These are phyloP conservation scores for Hemiscyllium ocellatum DNA, from an alignment of 2,113 vertebrate species.

Conservation along the genomic window DNA sequence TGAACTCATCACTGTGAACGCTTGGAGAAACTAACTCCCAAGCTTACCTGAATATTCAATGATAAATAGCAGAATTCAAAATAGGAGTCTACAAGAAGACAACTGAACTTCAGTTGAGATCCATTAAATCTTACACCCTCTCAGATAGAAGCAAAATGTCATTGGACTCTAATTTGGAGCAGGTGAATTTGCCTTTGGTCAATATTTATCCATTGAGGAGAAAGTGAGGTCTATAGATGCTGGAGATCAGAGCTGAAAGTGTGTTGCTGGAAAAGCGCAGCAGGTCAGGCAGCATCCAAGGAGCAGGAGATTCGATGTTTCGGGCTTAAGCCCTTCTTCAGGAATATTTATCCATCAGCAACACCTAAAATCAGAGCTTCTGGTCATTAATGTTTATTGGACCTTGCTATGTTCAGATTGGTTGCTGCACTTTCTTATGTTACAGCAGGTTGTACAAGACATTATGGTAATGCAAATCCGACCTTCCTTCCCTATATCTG, in stretches of 20 bases:
- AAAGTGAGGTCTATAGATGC: too few relatives aligned
- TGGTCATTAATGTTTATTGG: background rate
- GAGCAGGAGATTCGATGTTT: too few relatives aligned
- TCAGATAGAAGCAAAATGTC: background rate
- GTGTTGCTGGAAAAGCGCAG: too few relatives aligned
- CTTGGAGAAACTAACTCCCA: background rate
- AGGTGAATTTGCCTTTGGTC: background rate
- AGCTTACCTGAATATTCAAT: background rate
- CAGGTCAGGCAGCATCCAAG: too few relatives aligned
- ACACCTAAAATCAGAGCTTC: background rate
- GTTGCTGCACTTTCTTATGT: background rate
- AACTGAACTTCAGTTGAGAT: too few relatives aligned
- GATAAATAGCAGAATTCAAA: background rate
- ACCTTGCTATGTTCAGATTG: background rate
- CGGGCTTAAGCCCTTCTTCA: too few relatives aligned
- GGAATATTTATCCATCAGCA: background rate
- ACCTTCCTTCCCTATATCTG: background rate
- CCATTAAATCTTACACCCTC: background rate
- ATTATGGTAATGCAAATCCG: background rate
- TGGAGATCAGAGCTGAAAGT: too few relatives aligned
- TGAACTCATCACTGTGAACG: background rate
- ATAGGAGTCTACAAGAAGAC: background rate
- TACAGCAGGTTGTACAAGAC: background rate
- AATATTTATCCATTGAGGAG: background rate
- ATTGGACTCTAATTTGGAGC: background rate